Percentiles rank a stretch among this genome's conserved stretches.
phyloP scores from a whole-genome alignment of 2,113 vertebrate genomes.

The Calyptomena viridis region DNA sequence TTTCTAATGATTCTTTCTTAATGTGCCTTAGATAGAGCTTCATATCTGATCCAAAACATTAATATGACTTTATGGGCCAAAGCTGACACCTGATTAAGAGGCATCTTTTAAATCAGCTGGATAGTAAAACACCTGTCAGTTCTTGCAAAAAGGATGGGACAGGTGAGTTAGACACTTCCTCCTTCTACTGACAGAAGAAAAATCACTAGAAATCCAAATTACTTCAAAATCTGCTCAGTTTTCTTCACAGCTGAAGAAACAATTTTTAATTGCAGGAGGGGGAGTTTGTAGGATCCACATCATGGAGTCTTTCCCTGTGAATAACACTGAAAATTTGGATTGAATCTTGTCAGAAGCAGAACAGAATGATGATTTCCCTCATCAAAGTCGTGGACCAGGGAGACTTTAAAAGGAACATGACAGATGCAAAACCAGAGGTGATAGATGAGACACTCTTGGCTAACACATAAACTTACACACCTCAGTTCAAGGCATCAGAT shows the following conservation, averaged over 20 bases:
- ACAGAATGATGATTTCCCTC: not conserved
- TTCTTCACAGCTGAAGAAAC: not conserved
- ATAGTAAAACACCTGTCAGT: slow-evolving; percentile 12
- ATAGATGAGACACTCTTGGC: not conserved
- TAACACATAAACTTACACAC: not conserved
- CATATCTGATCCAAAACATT: slow-evolving; percentile 60
- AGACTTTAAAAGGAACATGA: not conserved
- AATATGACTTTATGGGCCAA: slow-evolving; percentile 62
- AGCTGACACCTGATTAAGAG: slow-evolving; percentile 62
- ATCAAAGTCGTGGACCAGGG: not conserved
- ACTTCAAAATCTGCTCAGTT: not conserved
- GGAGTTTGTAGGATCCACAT: not conserved
- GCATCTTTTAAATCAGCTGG: slow-evolving; percentile 52
- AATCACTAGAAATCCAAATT: not conserved
- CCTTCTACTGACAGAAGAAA: not conserved
- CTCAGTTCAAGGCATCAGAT: not conserved
- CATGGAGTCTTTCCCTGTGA: not conserved
- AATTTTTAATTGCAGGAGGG: not conserved
- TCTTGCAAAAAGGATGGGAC: not conserved
- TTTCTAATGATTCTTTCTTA: slow-evolving; percentile 62
- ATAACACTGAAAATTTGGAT: not conserved
- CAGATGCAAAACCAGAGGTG: not conserved
- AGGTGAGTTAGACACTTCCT: not conserved
- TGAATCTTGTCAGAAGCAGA: not conserved
- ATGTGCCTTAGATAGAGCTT: slow-evolving; percentile 39